These are phyloP conservation scores for Sebastiscus albofasciatus DNA, from an alignment of 2,797 vertebrate genomes.

Conservation along the genomic window DNA sequence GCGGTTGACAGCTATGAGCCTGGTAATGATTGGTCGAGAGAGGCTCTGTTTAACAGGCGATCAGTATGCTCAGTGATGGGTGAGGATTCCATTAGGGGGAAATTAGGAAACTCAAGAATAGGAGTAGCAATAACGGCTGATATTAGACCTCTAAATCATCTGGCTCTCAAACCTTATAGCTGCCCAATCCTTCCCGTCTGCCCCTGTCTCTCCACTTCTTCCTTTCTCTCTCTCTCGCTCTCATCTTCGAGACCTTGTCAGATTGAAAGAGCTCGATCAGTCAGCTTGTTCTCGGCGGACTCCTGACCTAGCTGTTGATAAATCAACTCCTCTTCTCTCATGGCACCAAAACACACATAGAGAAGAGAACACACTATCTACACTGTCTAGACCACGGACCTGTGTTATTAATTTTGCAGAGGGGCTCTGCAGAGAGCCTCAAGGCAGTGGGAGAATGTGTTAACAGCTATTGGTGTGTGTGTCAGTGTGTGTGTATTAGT, in stretches of 20 bases:
- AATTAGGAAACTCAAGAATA: constrained; percentile 77
- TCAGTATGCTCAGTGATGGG: constrained; percentile 75
- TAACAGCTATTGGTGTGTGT: neutral
- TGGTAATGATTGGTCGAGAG: constrained; percentile 65
- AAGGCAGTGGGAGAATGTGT: constrained; percentile 1
- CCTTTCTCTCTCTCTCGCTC: constrained; percentile 13
- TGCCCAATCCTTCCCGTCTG: constrained; percentile 37
- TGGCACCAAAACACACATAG: constrained; percentile 47
- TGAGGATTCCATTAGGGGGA: constrained; percentile 75
- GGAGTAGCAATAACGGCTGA: constrained; percentile 75
- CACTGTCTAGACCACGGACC: constrained; percentile 23
- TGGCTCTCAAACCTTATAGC: constrained; percentile 54
- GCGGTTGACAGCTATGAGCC: constrained; percentile 51
- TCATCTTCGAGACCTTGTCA: constrained; percentile 52
- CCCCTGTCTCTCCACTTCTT: constrained; percentile 26
- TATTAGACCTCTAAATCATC: constrained; percentile 80
- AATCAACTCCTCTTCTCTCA: constrained; percentile 55
- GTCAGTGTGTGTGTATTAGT: neutral
- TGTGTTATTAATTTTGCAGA: constrained; percentile 56
- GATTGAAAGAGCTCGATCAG: constrained; percentile 53
- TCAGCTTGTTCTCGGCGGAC: constrained; percentile 51
- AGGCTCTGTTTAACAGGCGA: constrained; percentile 69
- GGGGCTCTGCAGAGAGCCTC: constrained; percentile 21
- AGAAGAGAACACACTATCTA: constrained; percentile 32
- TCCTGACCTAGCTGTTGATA: constrained; percentile 53